Base-by-base conservation (phyloP, 1,140 invertebrate genomes). In the Prorops nasuta region DNA sequence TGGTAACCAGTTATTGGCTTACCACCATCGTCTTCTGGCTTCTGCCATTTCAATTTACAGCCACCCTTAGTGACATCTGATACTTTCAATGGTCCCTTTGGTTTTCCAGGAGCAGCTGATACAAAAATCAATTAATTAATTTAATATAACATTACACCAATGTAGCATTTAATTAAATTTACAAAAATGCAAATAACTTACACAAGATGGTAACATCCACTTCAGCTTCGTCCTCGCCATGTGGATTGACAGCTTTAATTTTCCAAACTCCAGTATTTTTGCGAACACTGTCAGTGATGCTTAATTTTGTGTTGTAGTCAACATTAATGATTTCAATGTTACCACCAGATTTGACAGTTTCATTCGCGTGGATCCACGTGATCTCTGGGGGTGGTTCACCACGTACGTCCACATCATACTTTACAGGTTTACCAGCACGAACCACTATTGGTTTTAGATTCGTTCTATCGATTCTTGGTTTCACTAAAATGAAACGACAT, bases 11-110 rank as follows among this genome's bases (percentile, higher is more conserved):
- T 89, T n/a, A 98, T 84, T 6, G 94, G 94, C 67, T 93, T 89
- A 21, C 98, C 98, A 64, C 98, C 98, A 78, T 99, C 96, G 71
- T 99, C 96, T 67, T 96, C 93, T 17, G 97, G 96, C 70, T 96
- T 95, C 50, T 95, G 88, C 97, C 97, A 99, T 63, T 91, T 86
- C 1, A 99, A 79, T 63, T 96, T 97, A 69, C 91, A 94, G 12
- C 89, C 83, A 64, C 86, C 87, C 69, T 94, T 92, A n/a, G 90
- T 96, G 14, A 98, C 89, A 71, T 98, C 94, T 4, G 86, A 81
- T 19, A 98, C 92, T 76, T 96, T 90, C 0, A 98, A 81, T 0
- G 96, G 96, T 28, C 95, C 96, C 60, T 90, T 86, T 52, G 91
- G 90, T 73, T 90, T 92, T 57, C 83, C 80, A 32, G 92, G 90